phyloP scores from a whole-genome alignment of 2,113 vertebrate genomes.

The Numida meleagris region DNA sequence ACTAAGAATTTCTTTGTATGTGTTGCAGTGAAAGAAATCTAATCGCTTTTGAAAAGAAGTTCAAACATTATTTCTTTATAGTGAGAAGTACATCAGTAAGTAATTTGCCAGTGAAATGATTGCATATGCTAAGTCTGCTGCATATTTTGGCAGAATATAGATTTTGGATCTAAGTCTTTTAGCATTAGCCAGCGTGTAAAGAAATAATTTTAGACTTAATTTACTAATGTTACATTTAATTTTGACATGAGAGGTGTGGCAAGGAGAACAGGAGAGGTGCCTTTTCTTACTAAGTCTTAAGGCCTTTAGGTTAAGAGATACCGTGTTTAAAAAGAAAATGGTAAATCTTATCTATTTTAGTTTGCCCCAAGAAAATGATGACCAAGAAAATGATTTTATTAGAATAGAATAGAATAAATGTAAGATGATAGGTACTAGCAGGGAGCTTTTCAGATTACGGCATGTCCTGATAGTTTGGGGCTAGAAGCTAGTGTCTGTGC shows the following conservation, averaged over 20 bases:
- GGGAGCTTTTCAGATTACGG: background rate
- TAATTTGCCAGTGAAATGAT: conserved; percentile 6
- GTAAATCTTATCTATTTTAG: background rate
- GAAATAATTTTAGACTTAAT: background rate
- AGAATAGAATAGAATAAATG: background rate
- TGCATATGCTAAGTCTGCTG: background rate
- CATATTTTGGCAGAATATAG: conserved; percentile 38
- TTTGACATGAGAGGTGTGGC: background rate
- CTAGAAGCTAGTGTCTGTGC: background rate
- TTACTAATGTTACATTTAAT: conserved; percentile 1
- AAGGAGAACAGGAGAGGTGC: background rate
- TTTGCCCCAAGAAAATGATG: background rate
- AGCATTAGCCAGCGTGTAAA: conserved; percentile 16
- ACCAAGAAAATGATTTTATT: background rate
- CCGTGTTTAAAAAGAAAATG: background rate
- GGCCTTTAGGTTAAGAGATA: background rate
- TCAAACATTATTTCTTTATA: background rate
- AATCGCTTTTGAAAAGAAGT: background rate
- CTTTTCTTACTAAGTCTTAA: background rate
- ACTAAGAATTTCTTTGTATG: background rate
- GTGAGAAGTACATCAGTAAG: background rate
- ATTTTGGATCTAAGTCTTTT: conserved; percentile 30
- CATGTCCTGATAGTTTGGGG: background rate
- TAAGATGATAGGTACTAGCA: background rate
- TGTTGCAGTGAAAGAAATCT: background rate